phyloP scores from a whole-genome alignment of 1,140 invertebrate species.

The Drosophila aff. region DNA sequence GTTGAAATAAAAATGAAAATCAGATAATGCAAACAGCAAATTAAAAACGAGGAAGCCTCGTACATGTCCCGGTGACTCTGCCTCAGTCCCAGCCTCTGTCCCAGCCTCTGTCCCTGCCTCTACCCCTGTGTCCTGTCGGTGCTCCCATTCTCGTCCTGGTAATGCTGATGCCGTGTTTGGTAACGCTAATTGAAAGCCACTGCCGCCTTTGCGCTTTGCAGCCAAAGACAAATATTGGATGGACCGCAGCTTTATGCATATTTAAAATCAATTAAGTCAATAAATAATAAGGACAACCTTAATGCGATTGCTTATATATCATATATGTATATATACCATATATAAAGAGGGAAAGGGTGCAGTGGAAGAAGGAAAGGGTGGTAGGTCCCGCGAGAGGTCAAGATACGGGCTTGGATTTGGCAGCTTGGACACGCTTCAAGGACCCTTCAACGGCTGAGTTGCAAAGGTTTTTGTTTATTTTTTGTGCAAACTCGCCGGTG shows the following conservation, averaged over 20 bases:
- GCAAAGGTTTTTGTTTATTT: constrained; percentile 5
- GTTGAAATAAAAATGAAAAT: constrained; percentile 46
- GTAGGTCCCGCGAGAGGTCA: constrained; percentile 12
- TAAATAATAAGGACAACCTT: constrained; percentile 79
- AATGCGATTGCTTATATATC: constrained; percentile 70
- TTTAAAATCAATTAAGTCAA: constrained; percentile 85
- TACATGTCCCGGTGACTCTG: not conserved
- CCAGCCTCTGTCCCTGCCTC: not conserved
- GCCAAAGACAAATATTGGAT: constrained; percentile 84
- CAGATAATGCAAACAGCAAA: constrained; percentile 77
- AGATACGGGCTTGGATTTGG: constrained; percentile 47
- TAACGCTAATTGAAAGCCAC: constrained; percentile 72
- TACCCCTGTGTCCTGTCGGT: not conserved
- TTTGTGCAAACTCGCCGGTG: constrained; percentile 12
- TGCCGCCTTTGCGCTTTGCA: constrained; percentile 68
- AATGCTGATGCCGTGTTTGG: constrained; percentile 25
- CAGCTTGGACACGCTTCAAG: constrained; percentile 44
- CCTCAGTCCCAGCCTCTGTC: not conserved
- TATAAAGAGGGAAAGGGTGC: not conserved
- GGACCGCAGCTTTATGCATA: constrained; percentile 82
- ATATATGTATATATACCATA: too few species aligned
- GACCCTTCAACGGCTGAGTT: constrained; percentile 49
- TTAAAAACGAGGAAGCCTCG: constrained; percentile 58
- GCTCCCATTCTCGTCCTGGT: constrained; percentile 2
- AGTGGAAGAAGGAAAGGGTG: not conserved